Conservation (phyloP, 2,888 invertebrate genomes). For the Caenorhabditis sp. region DNA sequence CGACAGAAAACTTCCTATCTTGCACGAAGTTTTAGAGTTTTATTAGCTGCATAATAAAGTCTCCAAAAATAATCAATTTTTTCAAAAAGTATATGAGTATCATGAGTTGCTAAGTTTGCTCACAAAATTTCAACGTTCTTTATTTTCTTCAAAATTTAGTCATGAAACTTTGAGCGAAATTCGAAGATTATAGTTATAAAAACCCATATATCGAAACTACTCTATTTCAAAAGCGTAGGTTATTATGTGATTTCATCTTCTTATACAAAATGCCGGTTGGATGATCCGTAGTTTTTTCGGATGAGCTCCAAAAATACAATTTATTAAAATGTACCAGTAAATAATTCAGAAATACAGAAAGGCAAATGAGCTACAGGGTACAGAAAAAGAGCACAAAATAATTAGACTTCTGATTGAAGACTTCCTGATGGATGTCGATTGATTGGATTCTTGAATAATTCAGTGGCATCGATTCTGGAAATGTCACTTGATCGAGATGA, state of each 20-base stretch:
- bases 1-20: too few relatives aligned
- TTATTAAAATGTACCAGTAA: constrained; percentile 3
- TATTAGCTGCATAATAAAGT: too few relatives aligned
- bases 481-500: constrained; percentile 65
- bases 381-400: not conserved
- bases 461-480: constrained; percentile 60
- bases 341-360: not conserved
- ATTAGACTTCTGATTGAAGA: constrained; percentile 52
- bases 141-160: not conserved
- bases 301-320: not conserved
- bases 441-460: constrained; percentile 56
- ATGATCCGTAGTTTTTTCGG: not conserved
- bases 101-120: too few relatives aligned
- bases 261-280: not conserved
- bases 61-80: too few relatives aligned
- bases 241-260: not conserved
- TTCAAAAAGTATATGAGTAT: too few relatives aligned
- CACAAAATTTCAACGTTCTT: not conserved
- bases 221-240: not conserved
- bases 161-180: not conserved
- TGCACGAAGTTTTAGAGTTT: too few relatives aligned
- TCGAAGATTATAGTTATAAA: too few relatives aligned
- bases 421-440: constrained; percentile 46
- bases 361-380: not conserved
- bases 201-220: too few relatives aligned